These are phyloP conservation scores for Actinostola sp. DNA, from an alignment of 92 coral and sea anemone genomes.

Conservation along the genomic window DNA sequence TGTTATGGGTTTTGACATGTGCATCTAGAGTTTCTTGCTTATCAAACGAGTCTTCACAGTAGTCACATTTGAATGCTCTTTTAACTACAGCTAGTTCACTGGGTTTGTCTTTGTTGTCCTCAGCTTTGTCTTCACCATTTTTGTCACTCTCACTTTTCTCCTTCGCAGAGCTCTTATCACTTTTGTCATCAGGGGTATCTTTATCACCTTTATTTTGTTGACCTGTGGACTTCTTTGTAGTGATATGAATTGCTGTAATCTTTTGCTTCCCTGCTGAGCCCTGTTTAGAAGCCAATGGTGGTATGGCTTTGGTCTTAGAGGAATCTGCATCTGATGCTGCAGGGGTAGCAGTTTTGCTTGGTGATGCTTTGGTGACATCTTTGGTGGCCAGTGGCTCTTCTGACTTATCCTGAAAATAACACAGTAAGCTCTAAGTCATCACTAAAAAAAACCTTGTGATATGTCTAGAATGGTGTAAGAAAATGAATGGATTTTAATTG, in stretches of 20 bases:
- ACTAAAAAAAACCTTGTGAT: no score
- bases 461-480: no score
- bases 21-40: constrained; percentile 9
- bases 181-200: not conserved
- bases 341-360: not conserved
- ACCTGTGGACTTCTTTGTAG: not conserved
- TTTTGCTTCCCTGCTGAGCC: constrained; percentile 29
- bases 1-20: constrained; percentile 28
- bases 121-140: not conserved
- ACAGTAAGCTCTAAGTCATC: not conserved
- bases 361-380: not conserved
- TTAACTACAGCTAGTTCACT: not conserved
- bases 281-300: constrained; percentile 1
- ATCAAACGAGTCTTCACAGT: constrained; percentile 18
- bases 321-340: no score
- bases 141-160: not conserved
- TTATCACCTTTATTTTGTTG: not conserved
- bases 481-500: no score
- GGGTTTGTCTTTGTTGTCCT: not conserved
- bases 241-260: not conserved
- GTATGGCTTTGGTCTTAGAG: no score
- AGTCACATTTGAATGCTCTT: constrained; percentile 18
- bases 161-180: not conserved
- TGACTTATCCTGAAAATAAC: not conserved
- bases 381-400: not conserved